Evolutionary conservation across 2,797 vertebrate species (phyloP).

Genomic region (Orestias chungarensis): DNA sequence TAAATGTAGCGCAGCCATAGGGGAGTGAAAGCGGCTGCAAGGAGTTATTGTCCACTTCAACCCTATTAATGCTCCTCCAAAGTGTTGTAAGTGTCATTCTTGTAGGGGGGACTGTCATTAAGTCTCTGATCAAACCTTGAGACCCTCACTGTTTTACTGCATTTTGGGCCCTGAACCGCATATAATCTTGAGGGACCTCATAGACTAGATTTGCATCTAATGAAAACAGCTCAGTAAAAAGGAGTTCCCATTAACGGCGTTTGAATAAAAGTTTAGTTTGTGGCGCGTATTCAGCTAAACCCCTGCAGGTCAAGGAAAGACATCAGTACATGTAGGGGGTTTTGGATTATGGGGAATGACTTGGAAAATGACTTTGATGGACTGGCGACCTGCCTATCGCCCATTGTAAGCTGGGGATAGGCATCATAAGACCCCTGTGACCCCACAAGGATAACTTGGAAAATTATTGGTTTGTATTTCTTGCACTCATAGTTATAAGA

Average conservation of each 20-base stretch:
- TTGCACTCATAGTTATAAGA: neutral
- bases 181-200: conserved; percentile 53
- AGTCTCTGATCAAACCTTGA: conserved; percentile 75
- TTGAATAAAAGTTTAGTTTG: conserved; percentile 62
- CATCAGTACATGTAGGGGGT: neutral
- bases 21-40: conserved; percentile 61
- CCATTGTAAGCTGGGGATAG: too few relatives aligned
- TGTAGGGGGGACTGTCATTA: conserved; percentile 68
- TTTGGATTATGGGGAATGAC: neutral
- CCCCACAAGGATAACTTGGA: too few relatives aligned
- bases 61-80: conserved; percentile 69
- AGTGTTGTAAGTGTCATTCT: conserved; percentile 73
- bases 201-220: conserved; percentile 70
- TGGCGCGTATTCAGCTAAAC: conserved; percentile 25
- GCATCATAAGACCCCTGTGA: too few relatives aligned
- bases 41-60: conserved; percentile 76
- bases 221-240: conserved; percentile 58
- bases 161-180: conserved; percentile 67
- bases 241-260: conserved; percentile 51
- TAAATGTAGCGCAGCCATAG: conserved; percentile 65
- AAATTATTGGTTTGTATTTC: neutral
- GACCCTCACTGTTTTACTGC: conserved; percentile 73
- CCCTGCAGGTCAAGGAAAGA: neutral
- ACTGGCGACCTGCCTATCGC: too few relatives aligned
- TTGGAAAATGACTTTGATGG: too few relatives aligned